A percentile compares a stretch with the other conserved stretches of the same genome.
Conservation (phyloP, 2,113 vertebrate genomes). For the Serilophus lunatus region DNA sequence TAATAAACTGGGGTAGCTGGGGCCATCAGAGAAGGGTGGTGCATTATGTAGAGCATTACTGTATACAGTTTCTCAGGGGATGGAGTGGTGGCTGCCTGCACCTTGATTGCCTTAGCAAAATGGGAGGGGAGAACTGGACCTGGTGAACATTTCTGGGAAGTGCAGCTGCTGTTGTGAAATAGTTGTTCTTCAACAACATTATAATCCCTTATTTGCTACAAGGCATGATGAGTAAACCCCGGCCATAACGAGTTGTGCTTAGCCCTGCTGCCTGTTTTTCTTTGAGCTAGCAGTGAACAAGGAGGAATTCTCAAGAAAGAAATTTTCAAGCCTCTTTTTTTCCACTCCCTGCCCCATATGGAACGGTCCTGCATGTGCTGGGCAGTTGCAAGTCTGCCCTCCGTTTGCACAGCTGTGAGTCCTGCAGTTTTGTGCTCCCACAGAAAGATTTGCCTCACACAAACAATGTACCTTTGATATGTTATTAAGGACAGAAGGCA, state of each 20-base stretch:
- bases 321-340: not conserved
- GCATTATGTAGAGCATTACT: fast-evolving
- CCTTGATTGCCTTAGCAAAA: not conserved
- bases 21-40: not conserved
- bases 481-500: not conserved
- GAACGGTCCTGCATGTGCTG: not conserved
- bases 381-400: not conserved
- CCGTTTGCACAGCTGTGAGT: slow-evolving; percentile 17
- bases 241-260: not conserved
- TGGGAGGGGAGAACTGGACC: not conserved
- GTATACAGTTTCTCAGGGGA: too few relatives aligned
- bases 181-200: not conserved
- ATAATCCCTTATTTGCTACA: not conserved
- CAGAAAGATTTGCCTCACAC: not conserved
- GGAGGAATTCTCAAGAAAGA: not conserved
- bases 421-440: not conserved
- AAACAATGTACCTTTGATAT: not conserved
- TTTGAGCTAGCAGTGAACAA: not conserved
- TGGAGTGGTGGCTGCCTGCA: fast-evolving
- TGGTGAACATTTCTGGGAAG: not conserved
- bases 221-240: not conserved
- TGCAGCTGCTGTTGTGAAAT: not conserved
- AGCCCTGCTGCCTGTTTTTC: not conserved
- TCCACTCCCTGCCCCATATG: fast-evolving
- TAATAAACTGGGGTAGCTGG: not conserved